phyloP scores from a whole-genome alignment of 2,113 vertebrate species.

The Pelobates fuscus region DNA sequence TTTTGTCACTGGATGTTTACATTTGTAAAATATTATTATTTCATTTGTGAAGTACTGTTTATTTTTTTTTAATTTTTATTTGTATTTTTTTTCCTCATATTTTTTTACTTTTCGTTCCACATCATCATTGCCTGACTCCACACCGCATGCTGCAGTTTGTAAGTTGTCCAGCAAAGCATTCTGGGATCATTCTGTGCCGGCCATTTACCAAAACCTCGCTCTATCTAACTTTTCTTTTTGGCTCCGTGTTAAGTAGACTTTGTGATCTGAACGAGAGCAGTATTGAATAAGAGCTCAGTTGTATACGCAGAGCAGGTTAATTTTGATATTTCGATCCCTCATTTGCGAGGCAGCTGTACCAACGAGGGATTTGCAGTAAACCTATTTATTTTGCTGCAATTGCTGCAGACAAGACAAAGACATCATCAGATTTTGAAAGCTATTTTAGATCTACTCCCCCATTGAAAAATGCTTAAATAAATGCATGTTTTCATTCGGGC shows the following conservation, averaged over 20 bases:
- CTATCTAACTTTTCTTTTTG: neutral
- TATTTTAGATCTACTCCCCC: no score
- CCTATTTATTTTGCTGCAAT: no score
- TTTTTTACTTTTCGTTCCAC: slow-evolving; percentile 61
- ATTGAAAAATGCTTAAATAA: no score
- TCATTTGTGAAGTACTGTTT: slow-evolving; percentile 43
- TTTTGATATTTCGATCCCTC: no score
- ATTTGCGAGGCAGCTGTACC: no score
- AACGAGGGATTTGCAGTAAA: no score
- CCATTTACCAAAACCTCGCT: neutral
- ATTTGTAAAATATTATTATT: neutral
- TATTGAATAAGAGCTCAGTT: neutral
- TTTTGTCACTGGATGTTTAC: neutral
- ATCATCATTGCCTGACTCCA: slow-evolving; percentile 65
- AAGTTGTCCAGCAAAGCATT: slow-evolving; percentile 67
- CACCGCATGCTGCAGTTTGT: slow-evolving; percentile 88
- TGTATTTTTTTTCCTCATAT: slow-evolving; percentile 55
- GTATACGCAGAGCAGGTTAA: neutral
- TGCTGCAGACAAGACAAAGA: no score
- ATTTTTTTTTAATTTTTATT: slow-evolving; percentile 59
- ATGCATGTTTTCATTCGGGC: no score
- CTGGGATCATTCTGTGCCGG: slow-evolving; percentile 23
- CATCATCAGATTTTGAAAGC: no score
- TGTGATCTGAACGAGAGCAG: slow-evolving; percentile 1
- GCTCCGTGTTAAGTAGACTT: neutral